Conservation (phyloP, 2,113 vertebrate species). For the Lophius piscatorius region DNA sequence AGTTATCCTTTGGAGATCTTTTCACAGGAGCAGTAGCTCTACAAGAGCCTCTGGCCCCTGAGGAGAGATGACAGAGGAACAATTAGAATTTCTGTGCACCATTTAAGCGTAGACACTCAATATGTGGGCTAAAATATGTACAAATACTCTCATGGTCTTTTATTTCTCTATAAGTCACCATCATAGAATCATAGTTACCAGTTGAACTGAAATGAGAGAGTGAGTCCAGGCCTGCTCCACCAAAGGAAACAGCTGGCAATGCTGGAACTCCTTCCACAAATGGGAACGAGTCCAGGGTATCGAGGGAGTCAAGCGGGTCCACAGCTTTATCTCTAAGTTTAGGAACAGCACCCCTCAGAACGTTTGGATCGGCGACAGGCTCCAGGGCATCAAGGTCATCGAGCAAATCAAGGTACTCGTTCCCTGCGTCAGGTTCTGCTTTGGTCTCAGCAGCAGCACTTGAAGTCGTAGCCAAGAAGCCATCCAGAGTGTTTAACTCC, state of each 20-base stretch:
- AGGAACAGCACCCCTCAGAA: neutral
- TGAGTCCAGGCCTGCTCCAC: conserved; percentile 53
- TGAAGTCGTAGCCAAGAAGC: neutral
- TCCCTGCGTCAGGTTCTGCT: neutral
- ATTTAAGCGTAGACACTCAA: neutral
- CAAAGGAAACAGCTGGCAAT: conserved; percentile 25
- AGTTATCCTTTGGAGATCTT: conserved; percentile 21
- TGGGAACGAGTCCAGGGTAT: conserved; percentile 83
- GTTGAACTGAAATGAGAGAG: conserved; percentile 64
- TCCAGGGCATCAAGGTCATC: conserved; percentile 27
- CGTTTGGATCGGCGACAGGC: neutral
- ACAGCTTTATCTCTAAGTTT: neutral
- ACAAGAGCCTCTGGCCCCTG: conserved; percentile 41
- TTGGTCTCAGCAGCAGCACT: neutral
- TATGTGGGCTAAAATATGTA: neutral
- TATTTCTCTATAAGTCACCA: neutral
- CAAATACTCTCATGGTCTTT: neutral
- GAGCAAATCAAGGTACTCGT: conserved; percentile 32
- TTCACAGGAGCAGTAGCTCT: conserved; percentile 4
- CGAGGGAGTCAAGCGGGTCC: conserved; percentile 55
- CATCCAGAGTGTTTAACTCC: conserved; percentile 20
- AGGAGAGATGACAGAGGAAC: neutral
- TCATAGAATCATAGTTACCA: conserved; percentile 52
- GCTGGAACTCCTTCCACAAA: conserved; percentile 65
- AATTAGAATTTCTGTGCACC: no score